Evolutionary conservation across 2,797 vertebrate genomes (phyloP).

Genomic region (Apogon hyalosoma): DNA sequence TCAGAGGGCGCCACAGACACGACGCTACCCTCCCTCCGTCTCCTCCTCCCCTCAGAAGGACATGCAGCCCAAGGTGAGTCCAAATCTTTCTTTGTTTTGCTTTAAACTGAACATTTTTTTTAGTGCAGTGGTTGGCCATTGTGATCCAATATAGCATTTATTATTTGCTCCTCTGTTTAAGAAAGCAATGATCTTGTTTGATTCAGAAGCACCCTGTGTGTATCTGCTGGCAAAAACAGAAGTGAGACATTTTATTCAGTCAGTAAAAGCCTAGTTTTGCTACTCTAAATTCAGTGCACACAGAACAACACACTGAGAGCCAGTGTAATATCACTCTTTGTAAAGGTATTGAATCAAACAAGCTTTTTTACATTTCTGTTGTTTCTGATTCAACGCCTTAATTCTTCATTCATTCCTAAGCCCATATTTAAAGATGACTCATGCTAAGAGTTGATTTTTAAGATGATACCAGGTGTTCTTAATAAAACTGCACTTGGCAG

Average conservation of each 20-base stretch:
- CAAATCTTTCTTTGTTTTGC: constrained; percentile 3
- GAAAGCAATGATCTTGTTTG: constrained; percentile 1
- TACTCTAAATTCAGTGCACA: too few species aligned
- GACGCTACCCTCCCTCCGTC: constrained; percentile 92
- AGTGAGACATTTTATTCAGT: not conserved
- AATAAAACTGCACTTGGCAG: not conserved
- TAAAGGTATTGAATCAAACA: not conserved
- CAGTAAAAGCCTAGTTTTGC: not conserved
- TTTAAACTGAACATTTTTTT: constrained; percentile 1
- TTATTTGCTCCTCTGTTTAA: not conserved
- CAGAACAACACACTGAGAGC: too few species aligned
- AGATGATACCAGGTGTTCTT: not conserved
- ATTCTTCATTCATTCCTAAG: not conserved
- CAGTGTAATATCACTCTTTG: not conserved
- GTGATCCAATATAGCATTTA: not conserved
- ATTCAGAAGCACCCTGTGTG: not conserved
- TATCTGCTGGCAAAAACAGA: not conserved
- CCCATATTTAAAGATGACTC: not conserved
- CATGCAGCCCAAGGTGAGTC: constrained; percentile 91
- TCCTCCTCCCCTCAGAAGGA: constrained; percentile 97
- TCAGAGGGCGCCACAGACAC: constrained; percentile 92
- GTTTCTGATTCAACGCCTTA: not conserved
- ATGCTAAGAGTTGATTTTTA: not conserved
- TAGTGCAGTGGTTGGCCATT: not conserved
- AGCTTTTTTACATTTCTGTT: not conserved